These are phyloP conservation scores for Chrysocyon brachyurus DNA, from an alignment of 2,797 vertebrate species.

Conservation along the genomic window DNA sequence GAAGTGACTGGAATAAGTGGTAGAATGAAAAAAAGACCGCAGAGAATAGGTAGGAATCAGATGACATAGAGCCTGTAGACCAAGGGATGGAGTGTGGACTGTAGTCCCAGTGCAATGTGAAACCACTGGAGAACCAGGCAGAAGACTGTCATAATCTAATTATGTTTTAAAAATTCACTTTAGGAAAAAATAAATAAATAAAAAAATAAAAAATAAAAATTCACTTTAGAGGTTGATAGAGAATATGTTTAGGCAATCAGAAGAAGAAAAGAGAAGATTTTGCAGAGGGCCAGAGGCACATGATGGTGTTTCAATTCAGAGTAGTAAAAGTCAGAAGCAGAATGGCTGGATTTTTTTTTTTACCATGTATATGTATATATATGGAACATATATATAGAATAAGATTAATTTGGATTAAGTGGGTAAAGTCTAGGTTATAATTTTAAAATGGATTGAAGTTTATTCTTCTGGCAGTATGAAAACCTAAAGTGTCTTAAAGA, in stretches of 20 bases:
- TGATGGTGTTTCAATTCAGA: background rate
- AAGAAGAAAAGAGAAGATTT: background rate
- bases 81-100: background rate
- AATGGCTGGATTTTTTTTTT: background rate
- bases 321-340: background rate
- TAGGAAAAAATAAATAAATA: no score
- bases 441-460: slow-evolving; percentile 46
- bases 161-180: background rate
- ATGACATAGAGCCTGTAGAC: background rate
- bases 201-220: background rate
- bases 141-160: background rate
- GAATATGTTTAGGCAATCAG: background rate
- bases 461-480: slow-evolving; percentile 30
- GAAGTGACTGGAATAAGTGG: background rate
- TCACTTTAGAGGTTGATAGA: background rate
- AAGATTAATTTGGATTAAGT: background rate
- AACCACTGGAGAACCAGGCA: background rate
- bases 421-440: background rate
- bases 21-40: background rate
- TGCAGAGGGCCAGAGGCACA: background rate
- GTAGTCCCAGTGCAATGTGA: background rate
- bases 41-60: background rate
- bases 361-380: no score
- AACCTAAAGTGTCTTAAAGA: slow-evolving; percentile 13
- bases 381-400: background rate